Conservation (phyloP, 2,888 invertebrate species). For the Hydrotaea diabolus region DNA sequence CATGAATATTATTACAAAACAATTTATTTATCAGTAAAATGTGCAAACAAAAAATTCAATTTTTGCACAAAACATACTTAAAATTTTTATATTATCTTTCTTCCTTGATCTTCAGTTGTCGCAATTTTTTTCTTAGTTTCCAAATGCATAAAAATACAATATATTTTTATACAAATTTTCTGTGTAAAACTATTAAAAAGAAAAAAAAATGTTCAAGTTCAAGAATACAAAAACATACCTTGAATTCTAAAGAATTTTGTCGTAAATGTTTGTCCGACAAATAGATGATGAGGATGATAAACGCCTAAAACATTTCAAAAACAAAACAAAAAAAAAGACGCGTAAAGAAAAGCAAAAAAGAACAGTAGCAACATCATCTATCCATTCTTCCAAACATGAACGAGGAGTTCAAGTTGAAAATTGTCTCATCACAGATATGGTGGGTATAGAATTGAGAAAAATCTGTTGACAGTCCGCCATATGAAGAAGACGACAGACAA, state of each 20-base stretch:
- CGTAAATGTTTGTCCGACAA: conserved; percentile 11
- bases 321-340: too few species aligned
- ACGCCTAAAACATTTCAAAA: conserved; percentile 30
- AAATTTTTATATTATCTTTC: neutral
- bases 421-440: conserved; percentile 13
- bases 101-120: conserved; percentile 1
- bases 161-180: neutral
- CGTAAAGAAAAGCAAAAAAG: neutral
- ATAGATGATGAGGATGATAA: conserved; percentile 6
- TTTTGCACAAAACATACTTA: neutral
- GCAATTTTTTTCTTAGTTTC: neutral
- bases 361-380: neutral
- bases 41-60: too few species aligned
- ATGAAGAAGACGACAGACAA: neutral
- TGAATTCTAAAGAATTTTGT: conserved; percentile 33
- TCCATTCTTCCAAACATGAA: conserved; percentile 9
- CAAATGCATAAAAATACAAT: neutral
- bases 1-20: too few species aligned
- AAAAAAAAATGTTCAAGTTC: conserved; percentile 23
- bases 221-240: conserved; percentile 30
- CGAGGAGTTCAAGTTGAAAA: conserved; percentile 35
- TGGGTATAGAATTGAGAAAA: neutral
- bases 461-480: conserved; percentile 17
- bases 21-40: too few species aligned
- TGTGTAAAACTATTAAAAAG: conserved; percentile 7